Percentiles rank a stretch among this genome's conserved stretches.
These are phyloP conservation scores for Athalia rosae DNA, from an alignment of 2,888 invertebrate species.

Conservation along the genomic window DNA sequence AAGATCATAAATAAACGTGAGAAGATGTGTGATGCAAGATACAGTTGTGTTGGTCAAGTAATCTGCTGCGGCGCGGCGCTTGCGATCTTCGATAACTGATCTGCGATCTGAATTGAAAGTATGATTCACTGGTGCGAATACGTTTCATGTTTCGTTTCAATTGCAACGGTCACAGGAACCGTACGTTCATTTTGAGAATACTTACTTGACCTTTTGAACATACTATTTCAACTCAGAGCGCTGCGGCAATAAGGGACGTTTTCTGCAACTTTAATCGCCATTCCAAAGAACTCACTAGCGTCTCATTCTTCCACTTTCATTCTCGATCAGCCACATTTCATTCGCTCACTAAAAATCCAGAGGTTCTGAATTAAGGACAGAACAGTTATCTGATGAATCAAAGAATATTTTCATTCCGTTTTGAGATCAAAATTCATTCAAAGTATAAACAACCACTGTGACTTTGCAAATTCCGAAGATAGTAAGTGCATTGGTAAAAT, in stretches of 20 bases:
- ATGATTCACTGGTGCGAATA: neutral
- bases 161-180: neutral
- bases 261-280: slow-evolving; percentile 65
- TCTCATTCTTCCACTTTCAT: slow-evolving; percentile 58
- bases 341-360: slow-evolving; percentile 2
- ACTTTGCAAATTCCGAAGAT: too few relatives aligned
- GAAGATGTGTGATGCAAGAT: slow-evolving; percentile 20
- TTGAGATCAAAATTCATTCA: too few relatives aligned
- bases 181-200: neutral
- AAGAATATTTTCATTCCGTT: too few relatives aligned
- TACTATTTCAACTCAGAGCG: slow-evolving; percentile 50
- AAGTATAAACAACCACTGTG: too few relatives aligned
- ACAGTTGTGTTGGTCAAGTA: slow-evolving; percentile 59
- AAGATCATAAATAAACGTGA: neutral
- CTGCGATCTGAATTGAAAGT: slow-evolving; percentile 31
- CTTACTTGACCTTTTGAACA: slow-evolving; percentile 41
- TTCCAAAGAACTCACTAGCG: slow-evolving; percentile 67
- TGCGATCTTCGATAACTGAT: slow-evolving; percentile 52
- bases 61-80: slow-evolving; percentile 65
- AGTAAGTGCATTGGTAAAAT: too few relatives aligned
- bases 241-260: slow-evolving; percentile 61
- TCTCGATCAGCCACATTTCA: slow-evolving; percentile 62
- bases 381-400: too few relatives aligned
- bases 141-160: neutral
- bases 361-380: neutral